phyloP scores from a whole-genome alignment of 2,797 vertebrate species.

The Crocidura indochinensis region DNA sequence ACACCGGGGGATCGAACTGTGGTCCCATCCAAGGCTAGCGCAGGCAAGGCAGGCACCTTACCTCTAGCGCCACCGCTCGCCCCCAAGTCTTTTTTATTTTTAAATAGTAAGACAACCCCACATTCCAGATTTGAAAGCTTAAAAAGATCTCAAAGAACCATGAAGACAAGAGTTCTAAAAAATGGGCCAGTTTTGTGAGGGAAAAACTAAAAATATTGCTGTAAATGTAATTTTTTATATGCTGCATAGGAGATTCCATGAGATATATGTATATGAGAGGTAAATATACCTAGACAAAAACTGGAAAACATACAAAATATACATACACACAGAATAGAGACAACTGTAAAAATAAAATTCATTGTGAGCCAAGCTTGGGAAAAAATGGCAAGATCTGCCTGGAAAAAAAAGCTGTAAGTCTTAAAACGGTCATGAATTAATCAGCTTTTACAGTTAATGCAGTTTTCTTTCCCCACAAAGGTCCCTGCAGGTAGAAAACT shows the following conservation, averaged over 20 bases:
- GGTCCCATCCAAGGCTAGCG: too few species aligned
- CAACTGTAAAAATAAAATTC: not conserved
- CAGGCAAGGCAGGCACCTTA: too few species aligned
- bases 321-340: too few species aligned
- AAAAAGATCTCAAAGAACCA: slow-evolving; percentile 25
- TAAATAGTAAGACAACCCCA: not conserved
- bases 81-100: not conserved
- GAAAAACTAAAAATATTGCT: not conserved
- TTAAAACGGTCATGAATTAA: not conserved
- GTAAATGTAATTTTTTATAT: not conserved
- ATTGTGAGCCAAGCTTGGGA: not conserved
- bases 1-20: too few species aligned
- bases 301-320: not conserved
- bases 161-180: slow-evolving; percentile 17
- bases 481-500: not conserved
- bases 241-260: too few species aligned
- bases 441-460: not conserved
- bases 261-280: too few species aligned
- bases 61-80: too few species aligned
- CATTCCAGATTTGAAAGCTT: not conserved
- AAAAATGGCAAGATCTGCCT: not conserved
- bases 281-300: too few species aligned
- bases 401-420: not conserved
- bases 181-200: slow-evolving; percentile 31
- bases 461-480: not conserved